Evolutionary conservation across 2,113 vertebrate species (phyloP), one percentile per base, ranked within the genome.

Genomic region (Suricata suricatta): DNA sequence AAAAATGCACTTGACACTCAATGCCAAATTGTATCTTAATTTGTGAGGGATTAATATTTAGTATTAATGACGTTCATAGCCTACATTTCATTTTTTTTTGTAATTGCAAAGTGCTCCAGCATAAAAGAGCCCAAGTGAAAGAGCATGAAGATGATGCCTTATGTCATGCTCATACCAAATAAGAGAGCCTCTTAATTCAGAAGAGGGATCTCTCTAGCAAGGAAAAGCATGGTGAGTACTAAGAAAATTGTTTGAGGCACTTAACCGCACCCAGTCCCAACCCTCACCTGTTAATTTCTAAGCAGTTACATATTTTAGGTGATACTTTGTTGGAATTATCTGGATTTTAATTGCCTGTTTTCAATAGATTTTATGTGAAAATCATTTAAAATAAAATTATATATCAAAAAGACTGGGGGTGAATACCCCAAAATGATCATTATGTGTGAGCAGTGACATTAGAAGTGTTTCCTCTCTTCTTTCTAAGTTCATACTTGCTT

Each of bases 31-130:
- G 63, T 81, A n/a, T 44, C 80, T 93, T 94, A 92, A 96, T 97
- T 93, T 95, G 33, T 54, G 54, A 94, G 80, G 50, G 44, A 95
- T 98, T 96, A 90, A 97, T 93, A 97, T 96, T 96, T 93, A 95
- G 94, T 94, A 93, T 93, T 95, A 95, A 92, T 92, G 87, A 92
- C 88, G 33, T 90, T 95, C 79, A 71, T 47, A 60, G 80, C 13
- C 87, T 69, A 94, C 10, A 84, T 90, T 98, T 92, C 50, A 76
- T 15, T 15, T 44, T 68, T 95, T 80, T 90, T 79, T 44, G 41
- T 69, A 87, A 74, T 81, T 88, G 5, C 31, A 47, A 88, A 87
- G 14, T 90, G 21, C 21, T 95, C 10, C 31, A 83, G 79, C 38
- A 86, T 82, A 74, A 79, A 91, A 47, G n/a, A 69, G 4, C 38